These are phyloP conservation scores for Emys orbicularis DNA, from an alignment of 2,797 vertebrate genomes.

Conservation along the genomic window DNA sequence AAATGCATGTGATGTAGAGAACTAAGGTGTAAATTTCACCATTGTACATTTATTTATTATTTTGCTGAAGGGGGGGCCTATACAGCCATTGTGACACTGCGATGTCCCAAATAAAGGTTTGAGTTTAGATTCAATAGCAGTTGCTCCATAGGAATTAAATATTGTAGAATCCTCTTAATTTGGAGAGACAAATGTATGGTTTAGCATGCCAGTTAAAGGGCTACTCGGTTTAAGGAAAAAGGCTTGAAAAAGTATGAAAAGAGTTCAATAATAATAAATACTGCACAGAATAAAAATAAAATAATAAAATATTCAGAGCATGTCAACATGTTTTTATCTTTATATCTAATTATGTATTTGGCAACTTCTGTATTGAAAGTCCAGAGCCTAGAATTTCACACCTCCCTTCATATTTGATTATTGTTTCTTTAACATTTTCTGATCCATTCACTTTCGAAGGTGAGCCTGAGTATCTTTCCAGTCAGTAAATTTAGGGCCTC, in stretches of 20 bases:
- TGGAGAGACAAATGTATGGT: neutral
- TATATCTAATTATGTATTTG: no score
- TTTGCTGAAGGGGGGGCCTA: neutral
- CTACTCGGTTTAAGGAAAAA: neutral
- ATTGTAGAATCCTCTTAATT: neutral
- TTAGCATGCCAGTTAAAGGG: neutral
- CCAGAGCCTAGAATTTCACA: no score
- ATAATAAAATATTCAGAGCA: neutral
- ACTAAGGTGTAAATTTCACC: neutral
- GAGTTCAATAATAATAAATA: neutral
- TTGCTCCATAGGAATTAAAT: neutral
- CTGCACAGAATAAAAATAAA: neutral
- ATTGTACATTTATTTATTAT: neutral
- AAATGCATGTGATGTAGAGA: fast-evolving
- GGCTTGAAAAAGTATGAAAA: neutral
- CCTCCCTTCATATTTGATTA: no score
- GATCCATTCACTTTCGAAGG: neutral
- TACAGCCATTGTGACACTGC: neutral
- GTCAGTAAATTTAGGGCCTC: no score
- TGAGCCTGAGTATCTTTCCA: neutral
- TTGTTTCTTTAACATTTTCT: neutral
- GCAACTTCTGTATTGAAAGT: no score
- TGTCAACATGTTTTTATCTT: neutral
- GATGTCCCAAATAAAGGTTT: neutral
- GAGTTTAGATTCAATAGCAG: neutral